Base-by-base conservation (phyloP, 2,888 invertebrate species). In the Limenitis camilla region DNA sequence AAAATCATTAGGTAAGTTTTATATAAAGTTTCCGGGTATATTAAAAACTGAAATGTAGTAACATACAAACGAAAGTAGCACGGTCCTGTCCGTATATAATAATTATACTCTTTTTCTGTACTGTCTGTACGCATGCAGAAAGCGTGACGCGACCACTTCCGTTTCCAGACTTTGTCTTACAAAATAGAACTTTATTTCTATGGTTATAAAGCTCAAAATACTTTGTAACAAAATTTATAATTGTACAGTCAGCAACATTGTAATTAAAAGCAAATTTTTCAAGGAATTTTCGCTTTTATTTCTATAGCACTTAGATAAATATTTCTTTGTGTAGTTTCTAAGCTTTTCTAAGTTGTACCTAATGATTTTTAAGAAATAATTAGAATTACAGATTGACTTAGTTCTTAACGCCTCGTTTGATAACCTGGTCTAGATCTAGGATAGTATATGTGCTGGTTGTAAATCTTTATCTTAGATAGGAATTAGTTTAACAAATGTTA, bases 91-190 rank as follows among this genome's bases (percentile, higher is more conserved):
- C 68, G 72, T 67, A 69, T 67, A 67, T 66, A 68, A 67, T 71
- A 69, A 72, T 72, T 72, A 67, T 63, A 61, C 60, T 55, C 66
- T 68, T 70, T 67, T 71, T 68, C 68, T 68, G 36, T 45, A 45
- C 45, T 45, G 67, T 65, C 65, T 59, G 71, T 74, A 69, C 68
- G 68, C 65, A 63, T 49, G 76, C 78, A 79, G 79, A 79, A 79
- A 79, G 79, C 79, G 79, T 79, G 69, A 77, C 74, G 69, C 62
- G 64, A 60, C 65, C 61, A 68, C 67, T 69, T 70, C 70, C 70
- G 70, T 64, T 65, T 56, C 48, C 41, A 53, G 49, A 31, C 10
- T 19, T 7, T 5, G 8, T 30, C 10, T 51, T 9, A 46, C 40
- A 10, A 55, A 40, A 52, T 46, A 40, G 8, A 41, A 52, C 58